Evolutionary conservation across 2,888 invertebrate genomes (phyloP).

Genomic region (Marasmarcha lunaedactyla): DNA sequence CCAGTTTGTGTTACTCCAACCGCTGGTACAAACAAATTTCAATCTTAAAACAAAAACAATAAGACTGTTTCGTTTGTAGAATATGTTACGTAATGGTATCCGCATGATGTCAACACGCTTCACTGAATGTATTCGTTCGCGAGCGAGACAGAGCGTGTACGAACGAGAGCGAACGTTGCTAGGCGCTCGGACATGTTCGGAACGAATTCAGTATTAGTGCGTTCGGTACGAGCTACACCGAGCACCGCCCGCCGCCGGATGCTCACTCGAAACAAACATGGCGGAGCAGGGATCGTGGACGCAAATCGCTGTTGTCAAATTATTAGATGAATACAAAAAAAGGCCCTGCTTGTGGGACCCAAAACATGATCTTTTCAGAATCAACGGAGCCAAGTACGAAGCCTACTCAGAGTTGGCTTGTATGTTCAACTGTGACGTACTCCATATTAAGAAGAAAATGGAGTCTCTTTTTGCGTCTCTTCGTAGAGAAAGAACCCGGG

Average conservation of each 20-base stretch:
- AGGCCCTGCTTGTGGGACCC: constrained; percentile 42
- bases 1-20: background rate
- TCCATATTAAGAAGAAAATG: constrained; percentile 46
- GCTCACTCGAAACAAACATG: background rate
- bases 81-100: background rate
- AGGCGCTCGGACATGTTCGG: background rate
- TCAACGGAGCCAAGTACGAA: constrained; percentile 39
- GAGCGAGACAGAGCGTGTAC: background rate
- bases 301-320: constrained; percentile 29
- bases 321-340: constrained; percentile 37
- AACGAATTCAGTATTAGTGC: background rate
- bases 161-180: background rate
- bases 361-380: constrained; percentile 30
- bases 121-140: background rate
- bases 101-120: background rate
- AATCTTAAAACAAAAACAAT: background rate
- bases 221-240: background rate
- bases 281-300: constrained; percentile 28
- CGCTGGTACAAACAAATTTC: background rate
- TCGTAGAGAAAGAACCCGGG: constrained; percentile 43
- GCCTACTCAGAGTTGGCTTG: constrained; percentile 42
- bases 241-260: background rate
- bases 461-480: constrained; percentile 56
- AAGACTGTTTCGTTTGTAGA: background rate
- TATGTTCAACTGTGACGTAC: constrained; percentile 39